Evolutionary conservation across 1,140 invertebrate genomes (phyloP).

Genomic region (Geopemphigus sp.): DNA sequence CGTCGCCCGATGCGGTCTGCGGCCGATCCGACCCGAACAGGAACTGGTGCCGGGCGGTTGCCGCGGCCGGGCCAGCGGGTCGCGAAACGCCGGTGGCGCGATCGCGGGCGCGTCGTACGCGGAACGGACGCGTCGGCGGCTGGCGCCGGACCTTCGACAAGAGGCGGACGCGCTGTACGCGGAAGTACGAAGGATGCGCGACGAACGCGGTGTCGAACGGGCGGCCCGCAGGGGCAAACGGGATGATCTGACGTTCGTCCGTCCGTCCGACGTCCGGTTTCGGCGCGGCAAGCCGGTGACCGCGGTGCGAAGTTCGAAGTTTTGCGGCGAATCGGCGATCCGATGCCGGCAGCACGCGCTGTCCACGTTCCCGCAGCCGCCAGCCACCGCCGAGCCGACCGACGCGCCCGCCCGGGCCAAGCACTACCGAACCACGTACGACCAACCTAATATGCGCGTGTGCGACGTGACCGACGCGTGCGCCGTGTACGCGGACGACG

Average conservation of each 20-base stretch:
- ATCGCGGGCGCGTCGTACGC: not conserved
- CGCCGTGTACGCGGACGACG: no score
- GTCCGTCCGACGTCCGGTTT: not conserved
- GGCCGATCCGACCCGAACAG: slow-evolving; percentile 8
- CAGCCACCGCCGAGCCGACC: no score
- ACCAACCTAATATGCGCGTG: not conserved
- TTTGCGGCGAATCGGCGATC: no score
- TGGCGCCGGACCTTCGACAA: not conserved
- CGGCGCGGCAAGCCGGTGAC: not conserved
- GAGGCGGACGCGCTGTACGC: not conserved
- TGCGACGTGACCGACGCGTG: slow-evolving; percentile 8
- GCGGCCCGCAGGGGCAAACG: not conserved
- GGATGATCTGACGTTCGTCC: not conserved
- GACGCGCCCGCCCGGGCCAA: not conserved
- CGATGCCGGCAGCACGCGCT: no score
- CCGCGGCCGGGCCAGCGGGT: not conserved
- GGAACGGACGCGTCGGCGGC: not conserved
- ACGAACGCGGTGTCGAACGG: not conserved
- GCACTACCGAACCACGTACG: no score
- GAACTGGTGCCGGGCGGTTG: not conserved
- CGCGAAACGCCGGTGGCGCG: no score
- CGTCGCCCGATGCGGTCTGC: not conserved
- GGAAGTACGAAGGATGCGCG: not conserved
- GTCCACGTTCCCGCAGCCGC: no score
- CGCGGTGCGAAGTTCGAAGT: no score